Conservation (phyloP, 2,888 invertebrate species). For the Caenorhabditis angaria region DNA sequence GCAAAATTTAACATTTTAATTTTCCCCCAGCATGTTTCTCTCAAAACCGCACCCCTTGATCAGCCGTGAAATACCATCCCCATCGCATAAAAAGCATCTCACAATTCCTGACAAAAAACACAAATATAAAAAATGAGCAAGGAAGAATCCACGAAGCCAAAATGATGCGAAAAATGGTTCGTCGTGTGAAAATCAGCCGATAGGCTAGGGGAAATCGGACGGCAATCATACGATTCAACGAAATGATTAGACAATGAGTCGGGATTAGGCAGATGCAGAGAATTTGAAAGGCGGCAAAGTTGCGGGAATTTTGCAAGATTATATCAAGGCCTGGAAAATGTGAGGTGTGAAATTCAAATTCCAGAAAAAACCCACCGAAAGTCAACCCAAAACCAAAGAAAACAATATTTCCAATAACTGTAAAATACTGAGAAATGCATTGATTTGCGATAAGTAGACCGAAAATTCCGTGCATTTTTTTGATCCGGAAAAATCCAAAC, state of each 20-base stretch:
- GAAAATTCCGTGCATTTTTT: conserved; percentile 12
- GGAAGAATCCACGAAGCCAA: not conserved
- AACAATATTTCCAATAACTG: not conserved
- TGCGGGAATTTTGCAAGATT: not conserved
- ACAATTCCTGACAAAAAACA: not conserved
- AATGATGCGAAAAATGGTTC: not conserved
- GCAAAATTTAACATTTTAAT: not conserved
- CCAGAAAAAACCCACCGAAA: conserved; percentile 3
- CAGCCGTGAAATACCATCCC: not conserved
- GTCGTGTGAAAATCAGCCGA: not conserved
- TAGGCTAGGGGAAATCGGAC: not conserved
- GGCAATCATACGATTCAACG: conserved; percentile 16
- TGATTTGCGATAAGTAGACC: conserved; percentile 18
- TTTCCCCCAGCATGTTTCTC: not conserved
- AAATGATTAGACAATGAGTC: conserved; percentile 21
- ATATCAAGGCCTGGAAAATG: conserved; percentile 4
- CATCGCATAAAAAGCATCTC: not conserved
- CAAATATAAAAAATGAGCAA: not conserved
- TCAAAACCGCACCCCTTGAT: not conserved
- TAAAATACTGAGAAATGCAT: conserved; percentile 12
- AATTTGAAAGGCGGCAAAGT: conserved; percentile 13
- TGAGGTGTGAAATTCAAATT: not conserved
- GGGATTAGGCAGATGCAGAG: conserved; percentile 14
- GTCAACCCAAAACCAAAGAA: conserved; percentile 12
- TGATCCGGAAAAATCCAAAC: conserved; percentile 17